Base-by-base conservation (phyloP, 2,888 invertebrate species). In the Cryptocheilus praepositus region DNA sequence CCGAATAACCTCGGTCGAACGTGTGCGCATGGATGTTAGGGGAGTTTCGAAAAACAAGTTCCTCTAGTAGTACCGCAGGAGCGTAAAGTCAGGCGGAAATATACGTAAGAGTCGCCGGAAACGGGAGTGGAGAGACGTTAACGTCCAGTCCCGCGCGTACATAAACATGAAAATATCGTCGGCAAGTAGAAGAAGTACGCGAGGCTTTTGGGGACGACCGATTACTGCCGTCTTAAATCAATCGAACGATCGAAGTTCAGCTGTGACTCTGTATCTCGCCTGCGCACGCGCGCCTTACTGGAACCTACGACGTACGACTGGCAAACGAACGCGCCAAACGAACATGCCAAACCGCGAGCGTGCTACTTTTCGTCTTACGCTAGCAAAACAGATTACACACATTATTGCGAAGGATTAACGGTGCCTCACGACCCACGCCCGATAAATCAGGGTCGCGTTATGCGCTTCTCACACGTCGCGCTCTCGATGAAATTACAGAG, bases 81-180 rank as follows among this genome's bases (percentile, higher is more conserved):
- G 61, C 67, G 68, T 71, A 68, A 73, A 70, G 43, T 46, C 54
- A 28, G 46, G 45, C 45, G 70, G 64, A 66, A 71, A 73, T 77
- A 65, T 71, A 73, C 64, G 62, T 21, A 55, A 64, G 67, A 71
- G 74, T 62, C 66, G 70, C 28, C 74, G 74, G 77, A 81, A 79
- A 58, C 62, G 68, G 46, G 44, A 36, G 36, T 7, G 75, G 58
- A 68, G 61, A 55, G 54, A 70, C 70, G 70, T 78, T 82, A 84
- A 83, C 73, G 81, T 80, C 76, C 73, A 64, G 44, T 64, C 45
- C 51, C 51, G 58, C 67, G 71, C 69, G 72, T 76, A 74, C 81
- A 82, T 84, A 83, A 82, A 84, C 74, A 76, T 67, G 79, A 82
- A 83, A 83, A 82, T 83, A 82, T 81, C 73, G 75, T 66, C 64